phyloP scores from a whole-genome alignment of 2,113 vertebrate species.

The Nothoprocta pentlandii region DNA sequence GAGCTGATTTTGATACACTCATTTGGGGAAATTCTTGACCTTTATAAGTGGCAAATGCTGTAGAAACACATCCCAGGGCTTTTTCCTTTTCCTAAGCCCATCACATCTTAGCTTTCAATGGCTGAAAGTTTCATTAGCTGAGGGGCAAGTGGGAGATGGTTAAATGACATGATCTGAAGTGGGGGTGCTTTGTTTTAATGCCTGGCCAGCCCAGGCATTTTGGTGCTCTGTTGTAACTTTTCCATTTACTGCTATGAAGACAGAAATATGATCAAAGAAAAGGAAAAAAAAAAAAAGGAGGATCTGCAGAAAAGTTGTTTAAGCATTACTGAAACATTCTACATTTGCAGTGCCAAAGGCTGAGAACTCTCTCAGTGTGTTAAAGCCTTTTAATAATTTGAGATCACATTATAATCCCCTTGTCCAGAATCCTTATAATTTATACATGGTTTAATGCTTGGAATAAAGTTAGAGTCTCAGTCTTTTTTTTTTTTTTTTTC shows the following conservation, averaged over 20 bases:
- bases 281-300: not conserved
- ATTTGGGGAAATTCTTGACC: not conserved
- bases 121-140: not conserved
- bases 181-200: slow-evolving; percentile 25
- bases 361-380: slow-evolving; percentile 7
- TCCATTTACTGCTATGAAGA: slow-evolving; percentile 32
- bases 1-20: slow-evolving; percentile 3
- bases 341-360: not conserved
- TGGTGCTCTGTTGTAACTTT: slow-evolving; percentile 38
- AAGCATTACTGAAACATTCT: slow-evolving; percentile 44
- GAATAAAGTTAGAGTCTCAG: slow-evolving; percentile 43
- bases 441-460: slow-evolving; percentile 51
- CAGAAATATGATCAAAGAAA: slow-evolving; percentile 65
- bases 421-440: slow-evolving; percentile 59
- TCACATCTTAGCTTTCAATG: not conserved
- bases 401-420: slow-evolving; percentile 60
- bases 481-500: not conserved
- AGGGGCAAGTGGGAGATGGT: slow-evolving; percentile 10
- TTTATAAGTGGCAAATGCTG: not conserved
- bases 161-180: not conserved
- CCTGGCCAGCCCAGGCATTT: not conserved
- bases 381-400: slow-evolving; percentile 67
- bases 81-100: not conserved
- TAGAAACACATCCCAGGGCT: not conserved
- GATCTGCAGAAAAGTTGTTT: slow-evolving; percentile 64